These are phyloP conservation scores for Lutraria rhynchaena DNA, from an alignment of 1,140 invertebrate genomes.

Conservation along the genomic window DNA sequence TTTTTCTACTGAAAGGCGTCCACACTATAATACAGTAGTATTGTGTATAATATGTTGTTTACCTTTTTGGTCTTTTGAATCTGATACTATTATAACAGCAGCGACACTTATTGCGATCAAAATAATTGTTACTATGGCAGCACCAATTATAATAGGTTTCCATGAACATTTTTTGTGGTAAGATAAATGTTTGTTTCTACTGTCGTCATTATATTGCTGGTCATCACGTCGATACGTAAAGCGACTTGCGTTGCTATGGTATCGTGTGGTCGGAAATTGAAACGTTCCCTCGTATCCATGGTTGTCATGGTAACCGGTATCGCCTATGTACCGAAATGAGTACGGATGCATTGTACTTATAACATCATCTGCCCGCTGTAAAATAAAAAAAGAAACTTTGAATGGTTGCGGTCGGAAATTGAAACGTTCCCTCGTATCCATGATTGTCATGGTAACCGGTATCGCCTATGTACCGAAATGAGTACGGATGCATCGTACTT, in stretches of 20 bases:
- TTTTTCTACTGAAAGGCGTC: background rate
- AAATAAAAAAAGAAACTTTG: too few relatives aligned
- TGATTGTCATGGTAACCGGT: constrained; percentile 31
- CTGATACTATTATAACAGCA: background rate
- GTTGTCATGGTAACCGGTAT: constrained; percentile 31
- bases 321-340: too few relatives aligned
- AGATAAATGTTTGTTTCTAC: background rate
- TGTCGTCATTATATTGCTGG: background rate
- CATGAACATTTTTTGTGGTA: background rate
- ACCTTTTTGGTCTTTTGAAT: background rate
- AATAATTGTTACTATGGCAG: constrained; percentile 19
- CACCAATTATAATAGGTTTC: background rate
- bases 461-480: background rate
- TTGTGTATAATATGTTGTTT: background rate
- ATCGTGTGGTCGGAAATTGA: background rate
- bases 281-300: background rate
- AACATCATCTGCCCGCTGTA: too few relatives aligned
- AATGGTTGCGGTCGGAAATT: background rate
- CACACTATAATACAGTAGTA: background rate
- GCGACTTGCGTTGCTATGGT: constrained; percentile 7
- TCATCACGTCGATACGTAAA: background rate
- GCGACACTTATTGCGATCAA: background rate
- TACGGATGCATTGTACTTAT: too few relatives aligned
- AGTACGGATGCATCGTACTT: too few relatives aligned
- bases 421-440: background rate